A percentile compares a stretch with the other conserved stretches of the same genome.
Evolutionary conservation across 2,113 vertebrate species (phyloP).

Genomic region (Herpetotheres cachinnans): DNA sequence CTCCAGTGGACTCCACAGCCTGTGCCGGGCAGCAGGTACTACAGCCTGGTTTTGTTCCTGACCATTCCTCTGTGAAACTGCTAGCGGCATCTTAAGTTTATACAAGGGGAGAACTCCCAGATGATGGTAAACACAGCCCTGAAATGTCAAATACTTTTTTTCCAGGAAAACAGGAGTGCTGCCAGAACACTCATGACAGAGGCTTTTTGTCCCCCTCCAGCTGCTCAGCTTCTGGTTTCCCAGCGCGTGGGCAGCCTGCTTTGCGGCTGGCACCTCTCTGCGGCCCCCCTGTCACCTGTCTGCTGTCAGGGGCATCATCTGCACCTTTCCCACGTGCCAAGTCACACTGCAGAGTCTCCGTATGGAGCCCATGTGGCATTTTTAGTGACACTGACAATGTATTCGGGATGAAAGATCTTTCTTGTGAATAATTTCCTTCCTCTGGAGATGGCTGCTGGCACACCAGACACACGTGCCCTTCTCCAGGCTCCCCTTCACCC

Average conservation of each 20-base stretch:
- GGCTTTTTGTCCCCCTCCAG: not conserved
- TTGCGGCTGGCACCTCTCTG: not conserved
- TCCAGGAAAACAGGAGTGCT: not conserved
- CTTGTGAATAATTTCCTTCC: not conserved
- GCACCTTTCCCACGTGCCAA: not conserved
- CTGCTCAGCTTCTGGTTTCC: not conserved
- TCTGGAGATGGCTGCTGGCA: not conserved
- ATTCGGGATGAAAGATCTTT: not conserved
- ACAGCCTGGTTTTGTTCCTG: not conserved
- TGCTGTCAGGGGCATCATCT: not conserved
- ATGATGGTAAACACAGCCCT: not conserved
- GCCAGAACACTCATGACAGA: not conserved
- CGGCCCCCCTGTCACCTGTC: not conserved
- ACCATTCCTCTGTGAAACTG: not conserved
- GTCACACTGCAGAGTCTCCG: accelerated
- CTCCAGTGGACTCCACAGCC: not conserved
- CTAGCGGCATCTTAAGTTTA: not conserved
- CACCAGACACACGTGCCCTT: not conserved
- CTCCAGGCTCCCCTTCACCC: not conserved
- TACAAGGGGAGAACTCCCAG: not conserved
- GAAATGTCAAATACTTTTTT: not conserved
- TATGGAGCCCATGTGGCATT: not conserved
- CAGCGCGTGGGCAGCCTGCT: not conserved
- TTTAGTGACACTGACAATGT: not conserved
- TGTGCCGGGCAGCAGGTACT: not conserved